These are phyloP conservation scores for Apis mellifera DNA, from an alignment of 1,140 invertebrate genomes.

Conservation along the genomic window DNA sequence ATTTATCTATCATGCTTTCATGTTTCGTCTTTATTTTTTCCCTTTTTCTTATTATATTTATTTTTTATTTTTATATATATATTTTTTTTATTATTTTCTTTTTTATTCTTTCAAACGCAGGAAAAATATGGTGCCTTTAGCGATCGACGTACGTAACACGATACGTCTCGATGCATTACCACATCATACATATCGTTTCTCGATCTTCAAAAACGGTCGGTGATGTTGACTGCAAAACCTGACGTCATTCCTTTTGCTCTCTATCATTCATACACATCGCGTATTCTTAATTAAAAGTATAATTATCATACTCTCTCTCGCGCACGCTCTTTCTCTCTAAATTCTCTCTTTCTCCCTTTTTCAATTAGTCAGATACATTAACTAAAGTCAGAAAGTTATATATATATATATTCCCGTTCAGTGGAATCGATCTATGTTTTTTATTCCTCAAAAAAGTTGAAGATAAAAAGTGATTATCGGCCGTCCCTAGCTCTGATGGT, in stretches of 20 bases:
- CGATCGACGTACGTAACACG: constrained; percentile 4
- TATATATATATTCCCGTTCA: neutral
- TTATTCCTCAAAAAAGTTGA: neutral
- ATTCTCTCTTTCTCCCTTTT: neutral
- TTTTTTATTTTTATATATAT: constrained; percentile 21
- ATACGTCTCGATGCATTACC: neutral
- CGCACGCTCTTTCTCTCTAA: neutral
- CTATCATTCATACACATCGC: constrained; percentile 23
- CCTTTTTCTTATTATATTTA: neutral
- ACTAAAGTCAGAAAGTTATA: constrained; percentile 48
- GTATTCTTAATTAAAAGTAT: constrained; percentile 47
- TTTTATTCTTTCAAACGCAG: neutral
- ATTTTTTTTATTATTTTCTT: constrained; percentile 8
- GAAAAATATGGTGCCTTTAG: constrained; percentile 19
- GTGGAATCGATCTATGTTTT: constrained; percentile 43
- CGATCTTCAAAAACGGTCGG: constrained; percentile 23
- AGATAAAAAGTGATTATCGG: constrained; percentile 22
- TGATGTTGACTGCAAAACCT: constrained; percentile 33
- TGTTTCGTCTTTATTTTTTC: constrained; percentile 26
- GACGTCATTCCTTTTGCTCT: constrained; percentile 15
- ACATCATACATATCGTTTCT: neutral
- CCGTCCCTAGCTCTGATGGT: constrained; percentile 5
- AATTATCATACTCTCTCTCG: neutral
- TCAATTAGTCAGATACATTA: constrained; percentile 41
- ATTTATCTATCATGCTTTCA: constrained; percentile 44